phyloP scores from a whole-genome alignment of 2,113 vertebrate species.

The Pygoscelis antarcticus region DNA sequence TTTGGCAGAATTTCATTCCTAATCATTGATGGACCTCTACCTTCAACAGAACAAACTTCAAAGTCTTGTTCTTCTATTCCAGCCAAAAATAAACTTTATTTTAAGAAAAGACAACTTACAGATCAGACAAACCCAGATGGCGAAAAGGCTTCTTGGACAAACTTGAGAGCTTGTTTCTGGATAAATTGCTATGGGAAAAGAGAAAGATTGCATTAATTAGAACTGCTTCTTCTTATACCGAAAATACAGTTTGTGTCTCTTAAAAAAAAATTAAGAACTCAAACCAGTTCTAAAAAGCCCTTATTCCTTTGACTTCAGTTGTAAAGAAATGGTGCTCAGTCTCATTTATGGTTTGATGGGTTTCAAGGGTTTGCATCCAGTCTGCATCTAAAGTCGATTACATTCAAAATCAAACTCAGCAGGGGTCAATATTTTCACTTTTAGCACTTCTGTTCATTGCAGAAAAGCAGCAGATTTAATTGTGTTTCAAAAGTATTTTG shows the following conservation, averaged over 20 bases:
- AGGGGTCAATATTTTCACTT: constrained; percentile 17
- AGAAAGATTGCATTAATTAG: constrained; percentile 58
- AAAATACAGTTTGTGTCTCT: background rate
- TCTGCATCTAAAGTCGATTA: background rate
- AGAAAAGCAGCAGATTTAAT: constrained; percentile 2
- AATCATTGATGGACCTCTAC: background rate
- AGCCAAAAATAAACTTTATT: constrained; percentile 15
- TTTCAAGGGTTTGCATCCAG: background rate
- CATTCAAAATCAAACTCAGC: background rate
- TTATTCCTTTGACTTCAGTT: background rate
- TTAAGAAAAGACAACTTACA: constrained; percentile 85
- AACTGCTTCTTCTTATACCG: background rate
- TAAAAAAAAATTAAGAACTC: background rate
- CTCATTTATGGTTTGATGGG: background rate
- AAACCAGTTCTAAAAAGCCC: background rate
- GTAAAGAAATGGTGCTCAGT: background rate
- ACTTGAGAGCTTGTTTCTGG: constrained; percentile 92
- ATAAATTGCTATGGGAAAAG: constrained; percentile 87
- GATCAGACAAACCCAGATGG: constrained; percentile 89
- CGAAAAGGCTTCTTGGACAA: constrained; percentile 92
- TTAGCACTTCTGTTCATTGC: background rate
- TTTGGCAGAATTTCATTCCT: background rate
- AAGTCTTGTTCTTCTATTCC: background rate
- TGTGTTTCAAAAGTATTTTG: constrained; percentile 28
- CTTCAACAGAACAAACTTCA: background rate